phyloP scores from a whole-genome alignment of 1,140 invertebrate species.

The Drosophila pachea region DNA sequence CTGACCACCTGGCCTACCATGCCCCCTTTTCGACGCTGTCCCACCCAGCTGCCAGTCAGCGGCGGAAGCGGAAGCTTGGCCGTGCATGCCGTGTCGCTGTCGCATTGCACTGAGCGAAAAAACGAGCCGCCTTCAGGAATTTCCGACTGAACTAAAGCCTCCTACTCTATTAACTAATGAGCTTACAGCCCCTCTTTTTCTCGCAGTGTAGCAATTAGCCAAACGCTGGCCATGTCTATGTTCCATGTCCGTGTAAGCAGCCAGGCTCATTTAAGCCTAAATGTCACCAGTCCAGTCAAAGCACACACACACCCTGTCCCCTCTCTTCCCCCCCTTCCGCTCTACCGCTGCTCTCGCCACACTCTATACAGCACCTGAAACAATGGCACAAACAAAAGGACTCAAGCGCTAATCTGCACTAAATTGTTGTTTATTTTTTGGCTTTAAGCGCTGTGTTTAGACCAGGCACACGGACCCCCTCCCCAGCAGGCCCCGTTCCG shows the following conservation, averaged over 20 bases:
- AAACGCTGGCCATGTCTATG: conserved; percentile 53
- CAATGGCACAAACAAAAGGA: conserved; percentile 70
- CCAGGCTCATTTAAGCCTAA: conserved; percentile 57
- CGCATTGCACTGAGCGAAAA: not conserved
- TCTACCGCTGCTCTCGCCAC: no score
- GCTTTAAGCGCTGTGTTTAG: conserved; percentile 74
- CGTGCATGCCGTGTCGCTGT: conserved; percentile 27
- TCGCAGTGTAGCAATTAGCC: conserved; percentile 60
- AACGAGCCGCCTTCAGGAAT: not conserved
- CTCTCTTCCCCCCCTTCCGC: not conserved
- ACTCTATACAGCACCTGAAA: conserved; percentile 48
- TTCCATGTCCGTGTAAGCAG: conserved; percentile 62
- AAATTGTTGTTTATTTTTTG: conserved; percentile 78
- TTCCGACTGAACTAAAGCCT: not conserved
- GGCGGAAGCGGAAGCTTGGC: conserved; percentile 65
- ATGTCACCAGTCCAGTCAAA: conserved; percentile 48
- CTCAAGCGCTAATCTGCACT: conserved; percentile 68
- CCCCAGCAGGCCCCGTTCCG: no score
- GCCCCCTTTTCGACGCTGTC: not conserved
- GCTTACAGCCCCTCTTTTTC: no score
- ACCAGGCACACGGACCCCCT: conserved; percentile 14
- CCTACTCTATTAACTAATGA: not conserved
- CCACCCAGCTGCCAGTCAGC: conserved; percentile 6
- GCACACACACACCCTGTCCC: no score
- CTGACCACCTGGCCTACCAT: not conserved